These are phyloP conservation scores for Xestia rhomboidea DNA, from an alignment of 2,888 invertebrate species.

Conservation along the genomic window DNA sequence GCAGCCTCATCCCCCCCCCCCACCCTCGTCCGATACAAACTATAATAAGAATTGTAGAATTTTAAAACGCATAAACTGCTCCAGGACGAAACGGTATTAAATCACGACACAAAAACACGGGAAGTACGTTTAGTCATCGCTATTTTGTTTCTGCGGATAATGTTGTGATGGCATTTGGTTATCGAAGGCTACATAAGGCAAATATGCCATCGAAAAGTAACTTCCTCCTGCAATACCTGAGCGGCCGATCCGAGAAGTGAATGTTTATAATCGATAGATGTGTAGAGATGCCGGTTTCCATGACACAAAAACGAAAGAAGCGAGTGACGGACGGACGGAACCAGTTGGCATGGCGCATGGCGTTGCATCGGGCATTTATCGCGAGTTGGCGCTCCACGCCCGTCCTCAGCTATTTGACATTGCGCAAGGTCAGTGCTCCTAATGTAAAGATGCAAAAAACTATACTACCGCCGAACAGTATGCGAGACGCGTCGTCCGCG, in stretches of 20 bases:
- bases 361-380: constrained; percentile 76
- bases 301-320: constrained; percentile 80
- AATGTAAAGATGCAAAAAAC: constrained; percentile 88
- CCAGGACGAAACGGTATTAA: constrained; percentile 41
- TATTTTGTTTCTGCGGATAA: constrained; percentile 59
- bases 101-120: constrained; percentile 69
- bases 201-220: constrained; percentile 33
- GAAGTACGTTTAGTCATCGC: constrained; percentile 68
- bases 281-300: constrained; percentile 74
- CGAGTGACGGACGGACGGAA: constrained; percentile 72
- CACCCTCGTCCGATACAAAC: background rate
- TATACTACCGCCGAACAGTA: constrained; percentile 73
- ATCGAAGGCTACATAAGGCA: background rate
- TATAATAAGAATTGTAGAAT: too few species aligned
- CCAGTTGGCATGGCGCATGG: constrained; percentile 80
- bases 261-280: constrained; percentile 65
- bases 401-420: constrained; percentile 89
- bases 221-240: constrained; percentile 52
- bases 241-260: constrained; percentile 45
- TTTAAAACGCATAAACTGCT: constrained; percentile 30
- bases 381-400: constrained; percentile 77
- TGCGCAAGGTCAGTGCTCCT: constrained; percentile 90
- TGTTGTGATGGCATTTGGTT: constrained; percentile 31
- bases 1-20: constrained; percentile 9
- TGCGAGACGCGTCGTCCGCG: constrained; percentile 77